Conservation (phyloP, 2,797 vertebrate species). For the Megalops cyprinoides region DNA sequence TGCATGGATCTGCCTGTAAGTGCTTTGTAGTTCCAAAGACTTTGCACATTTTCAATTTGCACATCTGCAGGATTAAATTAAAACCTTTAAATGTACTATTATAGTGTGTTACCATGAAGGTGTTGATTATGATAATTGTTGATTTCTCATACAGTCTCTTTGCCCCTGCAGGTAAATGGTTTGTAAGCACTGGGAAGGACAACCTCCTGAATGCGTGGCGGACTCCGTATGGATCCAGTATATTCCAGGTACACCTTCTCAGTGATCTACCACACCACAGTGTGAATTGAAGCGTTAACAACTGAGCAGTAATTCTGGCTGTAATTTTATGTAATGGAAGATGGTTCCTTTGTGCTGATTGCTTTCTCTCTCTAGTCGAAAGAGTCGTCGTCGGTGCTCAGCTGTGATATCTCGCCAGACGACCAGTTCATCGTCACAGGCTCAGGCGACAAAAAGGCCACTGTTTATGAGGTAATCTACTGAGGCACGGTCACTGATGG, state of each 20-base stretch:
- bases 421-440: slow-evolving; percentile 84
- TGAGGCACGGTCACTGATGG: slow-evolving; percentile 62
- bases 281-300: not conserved
- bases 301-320: not conserved
- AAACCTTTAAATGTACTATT: no score
- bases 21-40: no score
- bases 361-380: slow-evolving; percentile 69
- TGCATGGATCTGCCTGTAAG: no score
- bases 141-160: no score
- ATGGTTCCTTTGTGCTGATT: not conserved
- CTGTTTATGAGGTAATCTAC: slow-evolving; percentile 90
- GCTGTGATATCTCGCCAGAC: slow-evolving; percentile 83
- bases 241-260: slow-evolving; percentile 73
- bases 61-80: no score
- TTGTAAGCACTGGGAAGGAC: slow-evolving; percentile 79
- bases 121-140: no score
- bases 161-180: slow-evolving; percentile 71
- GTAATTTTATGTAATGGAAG: not conserved
- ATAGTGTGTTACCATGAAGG: no score
- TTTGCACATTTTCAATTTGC: no score
- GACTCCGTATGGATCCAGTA: slow-evolving; percentile 78
- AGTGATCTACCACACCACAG: no score
- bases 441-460: slow-evolving; percentile 88
- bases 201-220: slow-evolving; percentile 85
- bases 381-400: slow-evolving; percentile 79